Base-by-base conservation (phyloP, 2,888 invertebrate species). In the Archips crataeganus region DNA sequence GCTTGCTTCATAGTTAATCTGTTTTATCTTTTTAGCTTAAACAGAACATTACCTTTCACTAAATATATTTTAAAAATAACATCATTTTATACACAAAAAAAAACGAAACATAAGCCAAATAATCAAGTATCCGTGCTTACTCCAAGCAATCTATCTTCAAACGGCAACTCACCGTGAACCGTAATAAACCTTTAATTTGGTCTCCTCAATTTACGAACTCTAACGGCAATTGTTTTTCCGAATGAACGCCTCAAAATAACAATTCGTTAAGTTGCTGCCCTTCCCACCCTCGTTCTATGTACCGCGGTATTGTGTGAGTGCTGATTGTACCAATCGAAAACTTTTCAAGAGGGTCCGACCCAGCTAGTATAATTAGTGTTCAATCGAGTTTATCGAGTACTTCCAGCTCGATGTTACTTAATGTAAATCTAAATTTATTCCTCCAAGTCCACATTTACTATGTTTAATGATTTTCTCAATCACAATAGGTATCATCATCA, bases 171-270 rank as follows among this genome's bases (percentile, higher is more conserved):
- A 85, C 84, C 86, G 83, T 87, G 86, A 87, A 90, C 85, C 84
- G 85, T 84, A 82, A 83, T 87, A 85, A 91, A 92, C 88, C 89
- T 89, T 89, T 89, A 90, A 91, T 90, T 90, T 83, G 80, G 87
- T 87, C 89, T 90, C 89, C 88, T 89, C 87, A 84, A 88, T 89
- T 89, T 87, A 83, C 85, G 84, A 85, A 78, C 82, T 85, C 85
- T 79, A 79, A 74, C 78, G 81, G 79, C 89, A 87, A 93, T 93
- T 92, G 91, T 92, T 93, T 92, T 94, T 93, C 92, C 92, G 85
- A 91, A 86, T 89, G 93, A 90, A 87, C 88, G 91, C 88, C 86
- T 90, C 92, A 89, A 93, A 93, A 92, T 93, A 94, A 93, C 93
- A 92, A 93, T 92, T 92, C 91, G 89, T 88, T 88, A 84, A 86